Base-by-base conservation (phyloP, 1,140 invertebrate species). In the Drosophila sp. region DNA sequence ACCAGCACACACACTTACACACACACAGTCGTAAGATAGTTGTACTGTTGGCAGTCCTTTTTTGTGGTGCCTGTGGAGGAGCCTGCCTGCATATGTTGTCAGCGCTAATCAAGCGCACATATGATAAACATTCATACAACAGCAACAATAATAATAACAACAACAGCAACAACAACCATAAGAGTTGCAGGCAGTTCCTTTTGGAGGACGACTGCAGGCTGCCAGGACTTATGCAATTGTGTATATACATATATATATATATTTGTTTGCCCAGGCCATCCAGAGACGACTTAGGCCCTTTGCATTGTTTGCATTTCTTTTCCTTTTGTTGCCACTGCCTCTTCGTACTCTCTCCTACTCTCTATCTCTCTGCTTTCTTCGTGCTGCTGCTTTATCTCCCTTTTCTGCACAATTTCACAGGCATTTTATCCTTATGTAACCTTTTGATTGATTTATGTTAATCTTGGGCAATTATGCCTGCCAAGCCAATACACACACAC, bases 101-200 rank as follows among this genome's bases (percentile, higher is more conserved):
- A 89, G 79, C 83, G 83, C 83, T 86, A 86, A 86, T 86, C 83
- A 86, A 86, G 83, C 83, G 83, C 84, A 83, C 83, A 86, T 83
- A 87, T 87, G 79, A 83, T 86, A 86, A 83, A 87, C 79, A 87
- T 66, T 83, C 57, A 55, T 41, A 65, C 25, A 35, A 64, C 61
- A 33, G 41, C 47, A 35, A 58, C 71, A 76, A 35, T 44, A 56
- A 74, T 27, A 50, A 60, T 41, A 75, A 63, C 30, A 74, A 74
- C 58, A 75, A 66, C 70, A 72, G 17, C 56, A 61, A 6, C 33
- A 66, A 66, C 68, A 64, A 69, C 70, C 41, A 50, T 25, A 50
- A 27, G 44, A 50, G 7, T 50, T 50, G 25, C 44, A 50, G 44
- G 44, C 44, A 27, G 11, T 27, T 27, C 23, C 25, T 50, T 38